Evolutionary conservation across 2,113 vertebrate genomes (phyloP).

Genomic region (Vidua macroura): DNA sequence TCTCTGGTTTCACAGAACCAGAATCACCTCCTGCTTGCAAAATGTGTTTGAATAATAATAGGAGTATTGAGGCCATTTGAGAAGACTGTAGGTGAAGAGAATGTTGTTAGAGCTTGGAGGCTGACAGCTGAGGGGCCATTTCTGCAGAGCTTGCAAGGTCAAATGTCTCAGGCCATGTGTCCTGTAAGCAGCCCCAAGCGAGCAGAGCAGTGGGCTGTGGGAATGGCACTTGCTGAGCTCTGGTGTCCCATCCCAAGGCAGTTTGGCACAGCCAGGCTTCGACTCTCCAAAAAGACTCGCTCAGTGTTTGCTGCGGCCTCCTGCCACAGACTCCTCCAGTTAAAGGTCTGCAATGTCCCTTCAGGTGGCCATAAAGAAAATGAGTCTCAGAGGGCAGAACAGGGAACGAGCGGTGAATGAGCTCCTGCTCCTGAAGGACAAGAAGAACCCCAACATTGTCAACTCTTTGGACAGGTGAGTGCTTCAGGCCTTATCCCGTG

Average conservation of each 20-base stretch:
- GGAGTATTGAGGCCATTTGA: background rate
- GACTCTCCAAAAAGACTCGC: background rate
- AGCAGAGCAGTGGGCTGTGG: background rate
- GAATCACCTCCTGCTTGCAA: background rate
- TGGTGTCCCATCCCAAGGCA: background rate
- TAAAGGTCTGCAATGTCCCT: background rate
- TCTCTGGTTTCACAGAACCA: background rate
- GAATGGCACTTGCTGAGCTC: background rate
- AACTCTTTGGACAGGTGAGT: background rate
- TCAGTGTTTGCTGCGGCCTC: background rate
- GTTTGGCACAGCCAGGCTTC: background rate
- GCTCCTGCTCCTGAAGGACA: background rate
- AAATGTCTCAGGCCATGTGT: background rate
- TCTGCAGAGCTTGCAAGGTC: background rate
- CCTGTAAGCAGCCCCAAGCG: background rate
- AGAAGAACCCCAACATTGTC: background rate
- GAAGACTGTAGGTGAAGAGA: background rate
- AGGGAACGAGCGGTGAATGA: background rate
- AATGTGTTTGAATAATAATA: background rate
- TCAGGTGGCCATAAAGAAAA: background rate
- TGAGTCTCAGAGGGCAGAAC: background rate
- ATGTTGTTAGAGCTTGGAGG: background rate
- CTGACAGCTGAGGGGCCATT: background rate
- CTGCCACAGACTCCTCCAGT: background rate
- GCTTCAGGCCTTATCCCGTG: background rate